Percentiles rank a stretch among this genome's conserved stretches.
Conservation (phyloP, 2,888 invertebrate genomes). For the Amblyjoppa proteus region DNA sequence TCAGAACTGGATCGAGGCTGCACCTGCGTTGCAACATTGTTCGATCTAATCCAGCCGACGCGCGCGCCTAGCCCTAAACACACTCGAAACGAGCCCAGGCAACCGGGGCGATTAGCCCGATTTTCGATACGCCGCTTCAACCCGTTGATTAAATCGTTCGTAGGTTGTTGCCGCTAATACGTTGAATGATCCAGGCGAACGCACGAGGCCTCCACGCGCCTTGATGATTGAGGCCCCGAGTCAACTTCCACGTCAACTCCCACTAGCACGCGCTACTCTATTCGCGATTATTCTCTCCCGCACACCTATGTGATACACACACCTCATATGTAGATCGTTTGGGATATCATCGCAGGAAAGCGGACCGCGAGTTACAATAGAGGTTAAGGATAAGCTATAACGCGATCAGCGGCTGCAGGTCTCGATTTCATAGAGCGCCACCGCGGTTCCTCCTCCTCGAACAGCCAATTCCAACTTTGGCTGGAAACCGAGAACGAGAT, state of each 20-base stretch:
- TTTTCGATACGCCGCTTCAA: conserved; percentile 62
- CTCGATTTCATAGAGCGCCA: conserved; percentile 57
- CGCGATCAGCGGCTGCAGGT: conserved; percentile 37
- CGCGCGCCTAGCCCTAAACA: conserved; percentile 38
- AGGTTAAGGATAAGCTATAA: conserved; percentile 28
- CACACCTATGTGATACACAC: background rate
- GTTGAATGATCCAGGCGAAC: conserved; percentile 57
- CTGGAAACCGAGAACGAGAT: conserved; percentile 62
- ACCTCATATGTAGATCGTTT: conserved; percentile 9
- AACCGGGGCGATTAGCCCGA: conserved; percentile 53
- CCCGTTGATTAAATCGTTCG: conserved; percentile 67
- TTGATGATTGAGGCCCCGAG: conserved; percentile 60
- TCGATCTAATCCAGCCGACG: conserved; percentile 32
- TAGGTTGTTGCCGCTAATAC: conserved; percentile 57
- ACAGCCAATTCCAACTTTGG: conserved; percentile 83
- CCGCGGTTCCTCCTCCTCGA: conserved; percentile 69
- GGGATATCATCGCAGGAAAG: conserved; percentile 56
- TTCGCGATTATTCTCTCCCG: conserved; percentile 39
- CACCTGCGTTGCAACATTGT: conserved; percentile 52
- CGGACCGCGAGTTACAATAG: conserved; percentile 7
- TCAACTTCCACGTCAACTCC: conserved; percentile 51
- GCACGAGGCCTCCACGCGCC: conserved; percentile 55
- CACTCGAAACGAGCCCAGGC: conserved; percentile 37
- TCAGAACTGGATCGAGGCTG: conserved; percentile 31
- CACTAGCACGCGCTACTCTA: conserved; percentile 36